A percentile compares a stretch with the other conserved stretches of the same genome.
Evolutionary conservation across 2,113 vertebrate species (phyloP).

Genomic region (Aegotheles bennettii): DNA sequence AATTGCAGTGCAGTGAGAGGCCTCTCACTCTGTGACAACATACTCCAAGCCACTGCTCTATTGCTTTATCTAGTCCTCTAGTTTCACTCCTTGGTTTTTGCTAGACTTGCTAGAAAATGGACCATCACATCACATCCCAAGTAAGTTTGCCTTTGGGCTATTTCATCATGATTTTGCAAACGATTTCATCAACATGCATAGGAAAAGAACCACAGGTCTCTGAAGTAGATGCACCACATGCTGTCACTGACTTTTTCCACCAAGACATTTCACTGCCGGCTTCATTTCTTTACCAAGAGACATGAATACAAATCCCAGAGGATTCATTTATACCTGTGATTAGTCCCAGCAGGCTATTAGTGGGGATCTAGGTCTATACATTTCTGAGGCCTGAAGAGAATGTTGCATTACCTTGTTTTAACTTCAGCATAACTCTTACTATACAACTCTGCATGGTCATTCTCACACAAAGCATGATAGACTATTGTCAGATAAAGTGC

Average conservation of each 20-base stretch:
- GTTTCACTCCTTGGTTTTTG: not conserved
- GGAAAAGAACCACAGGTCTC: not conserved
- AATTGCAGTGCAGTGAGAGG: not conserved
- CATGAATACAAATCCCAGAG: not conserved
- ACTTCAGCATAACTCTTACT: not conserved
- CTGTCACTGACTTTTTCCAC: not conserved
- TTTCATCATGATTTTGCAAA: not conserved
- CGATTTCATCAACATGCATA: not conserved
- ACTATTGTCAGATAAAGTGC: not conserved
- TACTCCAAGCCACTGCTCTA: not conserved
- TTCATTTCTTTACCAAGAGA: not conserved
- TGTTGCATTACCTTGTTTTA: not conserved
- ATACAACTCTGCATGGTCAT: not conserved
- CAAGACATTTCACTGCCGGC: not conserved
- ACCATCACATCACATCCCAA: not conserved
- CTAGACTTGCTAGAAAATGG: not conserved
- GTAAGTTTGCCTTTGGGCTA: not conserved
- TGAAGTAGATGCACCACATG: not conserved
- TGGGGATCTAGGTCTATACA: not conserved
- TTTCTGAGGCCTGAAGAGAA: not conserved
- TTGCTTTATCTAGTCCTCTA: not conserved
- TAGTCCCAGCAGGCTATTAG: not conserved
- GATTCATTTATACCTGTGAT: not conserved
- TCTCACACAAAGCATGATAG: not conserved
- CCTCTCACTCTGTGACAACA: rapidly evolving